Evolutionary conservation across 1,140 invertebrate species (phyloP), one percentile per base, ranked within the genome.

Genomic region (Trichogramma pretiosum): DNA sequence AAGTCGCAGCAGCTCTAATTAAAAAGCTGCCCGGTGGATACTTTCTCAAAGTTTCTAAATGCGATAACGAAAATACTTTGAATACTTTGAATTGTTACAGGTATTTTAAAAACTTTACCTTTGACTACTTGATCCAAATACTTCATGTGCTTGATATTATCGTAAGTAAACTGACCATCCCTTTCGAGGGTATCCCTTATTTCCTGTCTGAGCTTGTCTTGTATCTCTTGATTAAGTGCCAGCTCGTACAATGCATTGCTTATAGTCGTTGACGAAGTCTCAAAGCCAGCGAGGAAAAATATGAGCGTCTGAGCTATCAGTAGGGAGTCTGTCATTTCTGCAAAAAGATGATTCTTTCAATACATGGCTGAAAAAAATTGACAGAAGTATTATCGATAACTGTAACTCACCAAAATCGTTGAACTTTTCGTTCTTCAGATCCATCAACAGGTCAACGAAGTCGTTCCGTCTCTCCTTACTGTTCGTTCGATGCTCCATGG

Each of bases 141-240:
- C 61, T 60, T 24, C 68, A 74, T 7, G 73, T 76, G 26, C 67
- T 64, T 21, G 67, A 54, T 11, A 79, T 58, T 4, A 60, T 58
- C 5, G 78, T 68, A 0, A 78, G 72, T 53, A 77, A 76, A 53
- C 74, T 67, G 2, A 79, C 62, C 23, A 77, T 79, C 63, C 78
- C 64, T 67, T 44, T 33, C 14, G 11, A 44, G 9, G n/a, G 16
- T 18, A 8, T 34, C 17, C 3, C 13, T 7, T 7, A 81, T 63
- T 56, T 80, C 77, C 37, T 69, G 48, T 17, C 70, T 55, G 1
- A 77, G 53, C 34, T 61, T 59, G 0, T 72, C 52, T 54, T 81
- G 77, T 18, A 70, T 48, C 0, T 73, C 63, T 1, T 61, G 66
- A 56, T 80, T 63, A 14, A 66, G 42, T 0, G 78, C 77, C 19